Evolutionary conservation across 2,113 vertebrate species (phyloP).

Genomic region (Indri indri): DNA sequence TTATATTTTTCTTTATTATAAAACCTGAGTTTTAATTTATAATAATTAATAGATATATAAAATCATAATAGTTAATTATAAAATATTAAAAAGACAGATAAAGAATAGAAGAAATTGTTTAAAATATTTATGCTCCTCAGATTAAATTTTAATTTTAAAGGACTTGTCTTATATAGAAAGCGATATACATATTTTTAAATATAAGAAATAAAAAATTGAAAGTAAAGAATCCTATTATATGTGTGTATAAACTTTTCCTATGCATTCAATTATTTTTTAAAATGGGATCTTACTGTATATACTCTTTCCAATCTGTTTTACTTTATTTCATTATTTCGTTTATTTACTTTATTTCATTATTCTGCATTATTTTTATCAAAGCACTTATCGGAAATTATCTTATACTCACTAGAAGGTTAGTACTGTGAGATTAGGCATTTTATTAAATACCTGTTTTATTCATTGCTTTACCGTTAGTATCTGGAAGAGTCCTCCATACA

Average conservation of each 20-base stretch:
- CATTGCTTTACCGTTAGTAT: neutral
- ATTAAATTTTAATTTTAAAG: slow-evolving; percentile 10
- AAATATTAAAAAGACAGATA: neutral
- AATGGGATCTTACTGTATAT: neutral
- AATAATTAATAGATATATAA: neutral
- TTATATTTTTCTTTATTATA: neutral
- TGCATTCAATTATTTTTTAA: neutral
- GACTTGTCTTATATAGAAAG: neutral
- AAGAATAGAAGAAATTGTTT: neutral
- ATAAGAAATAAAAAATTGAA: neutral
- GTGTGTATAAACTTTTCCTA: neutral
- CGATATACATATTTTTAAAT: neutral
- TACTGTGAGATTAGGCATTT: neutral
- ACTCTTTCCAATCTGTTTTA: neutral
- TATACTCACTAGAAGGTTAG: neutral
- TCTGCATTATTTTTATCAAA: neutral
- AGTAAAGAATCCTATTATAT: neutral
- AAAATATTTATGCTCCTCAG: neutral
- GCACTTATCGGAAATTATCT: neutral
- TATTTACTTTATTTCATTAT: neutral
- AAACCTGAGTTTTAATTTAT: neutral
- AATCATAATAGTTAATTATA: neutral
- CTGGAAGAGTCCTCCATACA: neutral
- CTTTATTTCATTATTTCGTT: neutral
- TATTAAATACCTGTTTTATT: neutral